Evolutionary conservation across 1,140 invertebrate species (phyloP).

Genomic region (Meloidogyne hapla): DNA sequence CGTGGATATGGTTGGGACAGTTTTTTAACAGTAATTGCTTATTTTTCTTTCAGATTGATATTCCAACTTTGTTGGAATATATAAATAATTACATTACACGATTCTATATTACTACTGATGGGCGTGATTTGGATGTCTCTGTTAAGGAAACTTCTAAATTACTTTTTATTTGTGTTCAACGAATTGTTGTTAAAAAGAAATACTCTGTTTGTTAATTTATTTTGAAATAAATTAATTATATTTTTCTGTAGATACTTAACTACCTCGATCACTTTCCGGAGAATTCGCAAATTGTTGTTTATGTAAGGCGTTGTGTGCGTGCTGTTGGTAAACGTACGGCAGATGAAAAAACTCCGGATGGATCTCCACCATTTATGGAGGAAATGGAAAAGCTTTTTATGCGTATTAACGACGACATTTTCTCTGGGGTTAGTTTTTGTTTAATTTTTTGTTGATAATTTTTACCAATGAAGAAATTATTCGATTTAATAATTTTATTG

Average conservation of each 20-base stretch:
- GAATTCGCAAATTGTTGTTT: conserved; percentile 32
- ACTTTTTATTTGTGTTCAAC: conserved; percentile 29
- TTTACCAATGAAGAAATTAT: no score
- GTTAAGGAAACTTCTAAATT: conserved; percentile 29
- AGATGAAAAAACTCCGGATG: conserved; percentile 9
- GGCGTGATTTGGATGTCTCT: conserved; percentile 5
- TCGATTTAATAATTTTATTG: no score
- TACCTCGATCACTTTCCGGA: conserved; percentile 35
- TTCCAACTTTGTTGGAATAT: conserved; percentile 24
- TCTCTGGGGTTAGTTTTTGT: conserved; percentile 27
- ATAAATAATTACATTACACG: conserved; percentile 26
- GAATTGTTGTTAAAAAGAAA: conserved; percentile 31
- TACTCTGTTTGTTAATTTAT: conserved; percentile 19
- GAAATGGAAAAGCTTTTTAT: conserved; percentile 26
- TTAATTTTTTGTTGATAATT: no score
- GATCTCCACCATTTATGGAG: background rate
- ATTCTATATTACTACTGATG: conserved; percentile 26
- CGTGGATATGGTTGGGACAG: conserved; percentile 14
- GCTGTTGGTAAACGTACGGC: conserved; percentile 21
- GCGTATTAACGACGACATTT: conserved; percentile 33
- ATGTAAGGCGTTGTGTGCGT: conserved; percentile 39
- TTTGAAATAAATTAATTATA: no score
- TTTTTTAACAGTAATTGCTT: background rate
- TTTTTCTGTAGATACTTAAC: conserved; percentile 30
- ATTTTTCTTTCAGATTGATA: conserved; percentile 20